Evolutionary conservation across 1,140 invertebrate genomes (phyloP).

Genomic region (Chionoecetes opilio): DNA sequence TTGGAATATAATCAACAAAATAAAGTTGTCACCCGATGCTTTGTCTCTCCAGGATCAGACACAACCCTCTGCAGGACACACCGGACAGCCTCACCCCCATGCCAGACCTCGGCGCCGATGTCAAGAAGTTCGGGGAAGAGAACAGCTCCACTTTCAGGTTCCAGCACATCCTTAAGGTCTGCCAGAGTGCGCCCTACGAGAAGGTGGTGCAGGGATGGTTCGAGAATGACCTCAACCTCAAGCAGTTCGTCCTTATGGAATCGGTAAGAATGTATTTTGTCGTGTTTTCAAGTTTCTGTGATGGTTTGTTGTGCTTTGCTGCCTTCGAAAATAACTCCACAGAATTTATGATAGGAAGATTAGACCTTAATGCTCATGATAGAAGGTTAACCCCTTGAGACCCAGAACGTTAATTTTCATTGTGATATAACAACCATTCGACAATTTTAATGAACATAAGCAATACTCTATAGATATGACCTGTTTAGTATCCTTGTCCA

Average conservation of each 20-base stretch:
- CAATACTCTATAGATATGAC: no score
- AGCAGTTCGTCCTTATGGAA: conserved; percentile 52
- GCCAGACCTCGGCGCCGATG: conserved; percentile 65
- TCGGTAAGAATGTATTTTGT: conserved; percentile 42
- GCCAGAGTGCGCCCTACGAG: conserved; percentile 76
- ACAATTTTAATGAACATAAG: no score
- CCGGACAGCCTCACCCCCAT: conserved; percentile 29
- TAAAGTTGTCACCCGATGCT: no score
- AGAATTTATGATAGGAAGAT: no score
- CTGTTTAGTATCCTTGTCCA: no score
- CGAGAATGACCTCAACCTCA: conserved; percentile 79
- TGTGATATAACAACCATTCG: no score
- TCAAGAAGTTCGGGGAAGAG: conserved; percentile 64
- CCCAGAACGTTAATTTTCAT: no score
- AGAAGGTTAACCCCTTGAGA: no score
- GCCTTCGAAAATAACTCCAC: no score
- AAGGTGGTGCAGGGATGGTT: conserved; percentile 80
- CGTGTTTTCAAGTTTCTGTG: neutral
- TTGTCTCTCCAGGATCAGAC: conserved; percentile 43
- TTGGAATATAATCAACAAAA: neutral
- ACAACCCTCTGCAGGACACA: conserved; percentile 12
- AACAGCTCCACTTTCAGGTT: conserved; percentile 33
- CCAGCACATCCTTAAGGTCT: conserved; percentile 54
- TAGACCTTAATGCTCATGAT: no score
- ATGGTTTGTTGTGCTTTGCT: neutral